Evolutionary conservation across 1,140 invertebrate species (phyloP).

Genomic region (Popillia japonica): DNA sequence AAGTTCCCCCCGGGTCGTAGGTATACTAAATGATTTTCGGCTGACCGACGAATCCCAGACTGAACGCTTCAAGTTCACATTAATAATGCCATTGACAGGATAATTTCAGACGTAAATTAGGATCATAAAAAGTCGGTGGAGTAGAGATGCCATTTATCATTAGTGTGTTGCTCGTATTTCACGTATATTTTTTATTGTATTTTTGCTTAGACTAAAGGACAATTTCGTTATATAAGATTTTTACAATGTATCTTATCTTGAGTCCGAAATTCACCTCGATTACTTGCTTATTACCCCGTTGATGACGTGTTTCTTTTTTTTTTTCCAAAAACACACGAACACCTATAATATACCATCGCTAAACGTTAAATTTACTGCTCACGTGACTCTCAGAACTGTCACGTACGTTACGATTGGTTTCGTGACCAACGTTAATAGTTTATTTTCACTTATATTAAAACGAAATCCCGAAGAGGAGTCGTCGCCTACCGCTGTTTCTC

Average conservation of each 20-base stretch:
- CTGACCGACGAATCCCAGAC: slow-evolving; percentile 8
- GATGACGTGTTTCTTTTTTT: neutral
- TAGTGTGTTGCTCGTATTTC: no score
- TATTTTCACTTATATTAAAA: slow-evolving; percentile 29
- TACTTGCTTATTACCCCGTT: neutral
- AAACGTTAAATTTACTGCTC: slow-evolving; percentile 12
- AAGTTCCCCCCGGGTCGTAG: slow-evolving; percentile 3
- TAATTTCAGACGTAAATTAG: slow-evolving; percentile 20
- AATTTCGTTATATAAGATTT: no score
- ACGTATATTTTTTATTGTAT: no score
- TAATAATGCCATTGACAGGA: slow-evolving; percentile 27
- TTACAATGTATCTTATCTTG: neutral
- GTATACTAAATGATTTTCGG: slow-evolving; percentile 7
- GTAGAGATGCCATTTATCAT: neutral
- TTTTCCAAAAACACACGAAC: neutral
- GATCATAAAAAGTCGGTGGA: neutral
- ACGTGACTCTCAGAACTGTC: slow-evolving; percentile 10
- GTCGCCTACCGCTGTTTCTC: slow-evolving; percentile 1
- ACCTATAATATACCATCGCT: neutral
- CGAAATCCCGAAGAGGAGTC: neutral
- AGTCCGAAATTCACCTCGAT: neutral
- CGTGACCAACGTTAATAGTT: slow-evolving; percentile 29
- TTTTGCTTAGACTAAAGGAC: no score
- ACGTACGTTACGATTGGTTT: slow-evolving; percentile 23
- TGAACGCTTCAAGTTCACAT: neutral